phyloP scores from a whole-genome alignment of 1,140 invertebrate genomes.

The Melipona quadrifasciata region DNA sequence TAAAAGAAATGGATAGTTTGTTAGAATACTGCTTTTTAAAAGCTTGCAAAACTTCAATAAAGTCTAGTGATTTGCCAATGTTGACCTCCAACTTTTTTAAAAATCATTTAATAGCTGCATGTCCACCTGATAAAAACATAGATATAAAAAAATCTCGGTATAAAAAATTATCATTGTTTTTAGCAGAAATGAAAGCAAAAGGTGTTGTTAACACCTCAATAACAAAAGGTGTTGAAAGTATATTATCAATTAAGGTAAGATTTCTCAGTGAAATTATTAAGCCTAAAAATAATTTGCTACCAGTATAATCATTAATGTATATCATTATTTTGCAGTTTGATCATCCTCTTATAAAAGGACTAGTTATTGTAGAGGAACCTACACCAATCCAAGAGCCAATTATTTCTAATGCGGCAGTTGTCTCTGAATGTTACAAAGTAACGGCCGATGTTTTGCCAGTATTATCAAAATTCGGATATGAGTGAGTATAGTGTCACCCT shows the following conservation, averaged over 20 bases:
- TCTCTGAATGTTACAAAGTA: slow-evolving; percentile 87
- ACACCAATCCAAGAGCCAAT: slow-evolving; percentile 69
- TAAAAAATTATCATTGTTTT: slow-evolving; percentile 94
- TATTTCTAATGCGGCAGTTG: slow-evolving; percentile 79
- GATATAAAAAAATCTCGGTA: slow-evolving; percentile 95
- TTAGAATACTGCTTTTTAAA: slow-evolving; percentile 90
- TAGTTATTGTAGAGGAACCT: slow-evolving; percentile 68
- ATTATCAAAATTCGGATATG: slow-evolving; percentile 83
- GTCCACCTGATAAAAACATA: slow-evolving; percentile 85
- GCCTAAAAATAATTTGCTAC: background rate
- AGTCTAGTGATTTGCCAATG: slow-evolving; percentile 87
- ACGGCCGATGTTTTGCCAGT: slow-evolving; percentile 86
- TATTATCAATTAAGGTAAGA: slow-evolving; percentile 82
- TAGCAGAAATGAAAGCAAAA: slow-evolving; percentile 83
- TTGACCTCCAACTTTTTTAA: slow-evolving; percentile 91
- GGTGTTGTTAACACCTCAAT: slow-evolving; percentile 83
- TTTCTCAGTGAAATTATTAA: background rate
- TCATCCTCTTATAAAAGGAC: slow-evolving; percentile 72
- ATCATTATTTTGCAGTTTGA: slow-evolving; percentile 65
- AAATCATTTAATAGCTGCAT: slow-evolving; percentile 89
- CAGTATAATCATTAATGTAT: slow-evolving; percentile 1
- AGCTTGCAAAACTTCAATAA: slow-evolving; percentile 86
- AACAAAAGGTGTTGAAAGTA: slow-evolving; percentile 83
- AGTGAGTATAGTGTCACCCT: slow-evolving; percentile 77
- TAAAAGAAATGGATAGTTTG: slow-evolving; percentile 87